A percentile compares a stretch with the other conserved stretches of the same genome.
Evolutionary conservation across 2,113 vertebrate genomes (phyloP).

Genomic region (Muntiacus muntjak): DNA sequence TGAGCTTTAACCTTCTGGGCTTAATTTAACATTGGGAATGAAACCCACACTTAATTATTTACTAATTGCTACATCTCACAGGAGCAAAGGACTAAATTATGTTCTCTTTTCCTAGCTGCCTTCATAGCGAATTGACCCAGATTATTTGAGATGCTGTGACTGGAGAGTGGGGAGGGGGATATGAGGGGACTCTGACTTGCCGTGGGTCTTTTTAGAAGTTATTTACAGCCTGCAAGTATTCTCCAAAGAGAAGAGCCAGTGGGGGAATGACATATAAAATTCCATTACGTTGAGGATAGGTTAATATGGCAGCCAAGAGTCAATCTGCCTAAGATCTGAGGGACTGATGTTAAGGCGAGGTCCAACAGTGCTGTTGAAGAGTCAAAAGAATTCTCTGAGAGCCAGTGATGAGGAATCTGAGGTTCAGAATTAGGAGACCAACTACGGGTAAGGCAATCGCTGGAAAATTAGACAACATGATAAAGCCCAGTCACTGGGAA

Average conservation of each 20-base stretch:
- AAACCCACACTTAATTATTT: neutral
- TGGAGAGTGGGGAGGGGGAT: neutral
- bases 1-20: neutral
- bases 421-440: neutral
- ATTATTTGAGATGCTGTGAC: neutral
- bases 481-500: neutral
- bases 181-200: neutral
- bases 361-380: neutral
- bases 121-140: neutral
- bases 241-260: neutral
- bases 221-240: neutral
- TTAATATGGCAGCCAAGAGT: neutral
- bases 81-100: neutral
- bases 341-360: neutral
- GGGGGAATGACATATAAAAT: neutral
- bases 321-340: neutral
- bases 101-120: neutral
- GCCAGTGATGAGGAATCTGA: neutral
- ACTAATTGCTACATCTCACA: neutral
- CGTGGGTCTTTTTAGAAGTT: neutral
- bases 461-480: neutral
- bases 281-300: no score
- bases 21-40: neutral
- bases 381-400: neutral
- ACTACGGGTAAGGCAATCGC: neutral